Evolutionary conservation across 2,113 vertebrate species (phyloP).

Genomic region (Dasypus novemcinctus): DNA sequence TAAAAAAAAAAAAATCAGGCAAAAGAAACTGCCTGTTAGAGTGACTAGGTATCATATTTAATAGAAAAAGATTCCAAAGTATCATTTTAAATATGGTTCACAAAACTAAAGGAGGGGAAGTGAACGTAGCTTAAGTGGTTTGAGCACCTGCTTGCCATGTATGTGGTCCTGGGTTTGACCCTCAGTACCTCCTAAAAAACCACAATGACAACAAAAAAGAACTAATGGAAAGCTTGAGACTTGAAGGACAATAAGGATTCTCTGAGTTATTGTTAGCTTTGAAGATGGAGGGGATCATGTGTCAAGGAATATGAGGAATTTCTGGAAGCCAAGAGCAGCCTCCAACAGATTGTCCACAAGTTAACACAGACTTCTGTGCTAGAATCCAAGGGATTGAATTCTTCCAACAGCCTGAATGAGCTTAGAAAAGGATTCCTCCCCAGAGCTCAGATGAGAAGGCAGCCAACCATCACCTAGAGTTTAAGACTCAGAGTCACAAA

Average conservation of each 20-base stretch:
- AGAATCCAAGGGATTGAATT: background rate
- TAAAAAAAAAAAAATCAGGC: no score
- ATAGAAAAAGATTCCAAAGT: no score
- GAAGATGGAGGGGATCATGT: background rate
- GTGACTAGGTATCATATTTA: no score
- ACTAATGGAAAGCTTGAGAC: no score
- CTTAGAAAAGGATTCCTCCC: background rate
- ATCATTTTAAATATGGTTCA: no score
- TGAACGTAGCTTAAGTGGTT: no score
- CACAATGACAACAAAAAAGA: no score
- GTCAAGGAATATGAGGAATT: background rate
- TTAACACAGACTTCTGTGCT: background rate
- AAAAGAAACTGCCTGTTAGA: no score
- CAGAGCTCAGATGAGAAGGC: background rate
- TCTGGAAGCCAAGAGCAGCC: background rate
- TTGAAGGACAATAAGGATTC: background rate
- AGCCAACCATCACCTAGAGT: background rate
- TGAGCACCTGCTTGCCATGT: no score
- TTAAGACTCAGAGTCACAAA: background rate
- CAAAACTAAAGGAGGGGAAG: no score
- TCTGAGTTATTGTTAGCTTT: background rate
- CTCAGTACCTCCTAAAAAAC: no score
- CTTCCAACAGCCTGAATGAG: background rate
- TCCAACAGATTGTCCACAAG: background rate
- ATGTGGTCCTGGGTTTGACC: no score